A percentile compares a stretch with the other conserved stretches of the same genome.
phyloP scores from a whole-genome alignment of 2,888 invertebrate genomes.

The Tiphia femorata region DNA sequence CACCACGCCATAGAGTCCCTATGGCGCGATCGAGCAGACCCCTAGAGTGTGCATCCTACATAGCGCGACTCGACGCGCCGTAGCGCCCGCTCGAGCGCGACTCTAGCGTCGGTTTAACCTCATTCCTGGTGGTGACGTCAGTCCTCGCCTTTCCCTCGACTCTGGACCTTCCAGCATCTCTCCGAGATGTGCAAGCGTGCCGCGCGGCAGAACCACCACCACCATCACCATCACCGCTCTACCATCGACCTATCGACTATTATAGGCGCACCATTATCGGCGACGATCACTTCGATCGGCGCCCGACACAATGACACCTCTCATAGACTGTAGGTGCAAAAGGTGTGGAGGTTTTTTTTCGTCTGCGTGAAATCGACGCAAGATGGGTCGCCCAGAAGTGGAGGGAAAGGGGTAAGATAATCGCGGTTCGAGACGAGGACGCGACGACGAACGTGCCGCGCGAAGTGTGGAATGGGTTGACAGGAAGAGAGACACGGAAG shows the following conservation, averaged over 20 bases:
- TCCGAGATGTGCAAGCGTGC: constrained; percentile 47
- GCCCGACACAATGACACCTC: too few relatives aligned
- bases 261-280: constrained; percentile 34
- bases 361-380: too few relatives aligned
- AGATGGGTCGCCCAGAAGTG: too few relatives aligned
- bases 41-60: constrained; percentile 24
- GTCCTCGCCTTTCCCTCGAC: constrained; percentile 57
- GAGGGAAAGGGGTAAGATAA: too few relatives aligned
- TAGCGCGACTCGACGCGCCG: constrained; percentile 9
- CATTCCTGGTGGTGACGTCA: constrained; percentile 65
- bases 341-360: too few relatives aligned
- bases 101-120: constrained; percentile 62
- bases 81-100: constrained; percentile 35
- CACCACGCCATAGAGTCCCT: constrained; percentile 17
- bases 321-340: too few relatives aligned
- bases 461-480: too few relatives aligned
- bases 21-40: constrained; percentile 12
- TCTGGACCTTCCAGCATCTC: constrained; percentile 58
- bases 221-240: too few relatives aligned
- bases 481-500: too few relatives aligned
- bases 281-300: background rate
- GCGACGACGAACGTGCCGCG: too few relatives aligned
- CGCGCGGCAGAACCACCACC: constrained; percentile 10
- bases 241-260: constrained; percentile 53
- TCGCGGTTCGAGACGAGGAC: too few relatives aligned